Base-by-base conservation (phyloP, 1,140 invertebrate species). In the Anagrus nilaparvatae region DNA sequence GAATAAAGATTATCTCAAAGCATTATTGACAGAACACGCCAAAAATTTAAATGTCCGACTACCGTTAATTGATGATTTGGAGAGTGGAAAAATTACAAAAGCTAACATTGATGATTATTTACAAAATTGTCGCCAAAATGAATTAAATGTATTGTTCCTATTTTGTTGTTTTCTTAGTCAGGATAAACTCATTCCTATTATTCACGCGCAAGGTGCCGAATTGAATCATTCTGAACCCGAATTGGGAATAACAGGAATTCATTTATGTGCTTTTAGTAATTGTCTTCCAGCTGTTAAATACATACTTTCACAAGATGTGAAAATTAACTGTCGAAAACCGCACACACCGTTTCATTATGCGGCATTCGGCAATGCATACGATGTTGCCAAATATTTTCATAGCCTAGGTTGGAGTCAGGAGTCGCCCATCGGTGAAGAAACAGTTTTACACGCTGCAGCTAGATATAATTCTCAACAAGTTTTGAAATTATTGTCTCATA, bases 291-390 rank as follows among this genome's bases (percentile, higher is more conserved):
- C 81, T 27, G 73, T 81, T 10, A 74, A 71, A 40, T 79, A 78
- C 51, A 62, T 89, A 5, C 73, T 88, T 25, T 60, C 71, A 17
- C 70, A 77, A 47, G 80, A 80, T 2, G 71, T 85, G 4, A 80
- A 82, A 63, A 65, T 73, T 17, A 70, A 72, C 46, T 34, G n/a
- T 5, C 71, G 74, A 41, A 79, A 78, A 60, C 77, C 73, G 47
- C 82, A 79, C 52, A 79, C 79, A 1, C 82, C 84, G 1, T 71
- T 87, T 43, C 84, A 88, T 61, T 86, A 82, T 54, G 83, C 84
- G 5, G 84, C 84, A 19, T 83, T 86, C 55, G 83, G 83, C 1
- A 82, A 86, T 56, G 79, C 81, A 27, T 67, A 75, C 5, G 78
- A 82, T 54, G 80, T 82, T 7, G 76, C 80, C 36, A 77, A 78